These are phyloP conservation scores for Phycodurus eques DNA, from an alignment of 2,113 vertebrate genomes.

Conservation along the genomic window DNA sequence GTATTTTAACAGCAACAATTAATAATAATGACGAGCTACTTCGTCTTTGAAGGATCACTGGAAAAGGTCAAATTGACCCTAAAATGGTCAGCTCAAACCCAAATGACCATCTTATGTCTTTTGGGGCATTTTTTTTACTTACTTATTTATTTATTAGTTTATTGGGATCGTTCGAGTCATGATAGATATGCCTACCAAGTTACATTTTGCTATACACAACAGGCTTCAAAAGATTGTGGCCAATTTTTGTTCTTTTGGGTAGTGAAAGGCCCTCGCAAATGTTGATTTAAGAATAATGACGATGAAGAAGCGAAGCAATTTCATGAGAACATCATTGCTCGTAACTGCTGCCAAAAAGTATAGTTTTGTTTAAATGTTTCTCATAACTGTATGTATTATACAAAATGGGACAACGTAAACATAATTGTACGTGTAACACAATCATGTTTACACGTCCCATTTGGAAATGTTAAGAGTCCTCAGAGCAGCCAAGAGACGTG, in stretches of 20 bases:
- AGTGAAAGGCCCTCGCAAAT: no score
- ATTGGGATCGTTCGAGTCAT: no score
- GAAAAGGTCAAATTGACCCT: neutral
- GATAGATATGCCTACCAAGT: no score
- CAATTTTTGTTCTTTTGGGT: no score
- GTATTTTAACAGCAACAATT: neutral
- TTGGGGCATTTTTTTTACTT: neutral
- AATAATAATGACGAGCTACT: neutral
- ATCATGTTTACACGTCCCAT: neutral
- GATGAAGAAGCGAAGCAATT: neutral
- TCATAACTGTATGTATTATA: neutral
- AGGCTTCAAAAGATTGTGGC: no score
- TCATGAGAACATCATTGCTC: neutral
- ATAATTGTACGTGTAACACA: neutral
- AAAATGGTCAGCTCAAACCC: neutral
- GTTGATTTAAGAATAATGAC: no score
- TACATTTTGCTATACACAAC: no score
- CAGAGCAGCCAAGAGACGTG: conserved; percentile 45
- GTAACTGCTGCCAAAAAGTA: neutral
- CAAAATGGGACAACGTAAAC: neutral
- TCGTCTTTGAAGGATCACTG: neutral
- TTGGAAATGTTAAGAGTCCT: conserved; percentile 6
- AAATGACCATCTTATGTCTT: neutral
- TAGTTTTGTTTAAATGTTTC: neutral
- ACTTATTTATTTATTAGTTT: neutral